phyloP scores from a whole-genome alignment of 2,113 vertebrate species.

The Pongo abelii region DNA sequence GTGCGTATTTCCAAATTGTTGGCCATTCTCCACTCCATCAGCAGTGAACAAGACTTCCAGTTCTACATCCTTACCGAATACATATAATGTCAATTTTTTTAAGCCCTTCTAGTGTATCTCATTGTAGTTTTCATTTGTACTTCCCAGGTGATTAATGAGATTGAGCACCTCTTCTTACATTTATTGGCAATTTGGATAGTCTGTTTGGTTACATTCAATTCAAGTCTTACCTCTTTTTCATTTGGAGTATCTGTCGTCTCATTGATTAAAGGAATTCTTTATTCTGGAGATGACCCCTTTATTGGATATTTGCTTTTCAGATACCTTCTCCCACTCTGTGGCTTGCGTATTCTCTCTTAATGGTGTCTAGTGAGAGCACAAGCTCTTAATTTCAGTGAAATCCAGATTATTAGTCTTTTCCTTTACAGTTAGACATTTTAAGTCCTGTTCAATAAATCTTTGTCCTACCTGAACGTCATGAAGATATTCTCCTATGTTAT shows the following conservation, averaged over 20 bases:
- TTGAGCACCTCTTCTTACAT: background rate
- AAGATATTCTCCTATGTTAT: background rate
- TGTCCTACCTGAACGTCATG: background rate
- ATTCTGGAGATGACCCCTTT: background rate
- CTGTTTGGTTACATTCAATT: background rate
- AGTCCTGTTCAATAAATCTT: background rate
- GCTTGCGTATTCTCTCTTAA: background rate
- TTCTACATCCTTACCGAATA: background rate
- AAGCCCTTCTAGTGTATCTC: background rate
- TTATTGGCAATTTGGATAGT: background rate
- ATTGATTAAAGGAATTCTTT: background rate
- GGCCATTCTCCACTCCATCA: too few relatives aligned
- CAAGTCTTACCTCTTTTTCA: background rate
- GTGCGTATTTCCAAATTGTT: background rate
- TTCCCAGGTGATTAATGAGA: background rate
- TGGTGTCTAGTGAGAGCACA: background rate
- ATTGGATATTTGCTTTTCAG: background rate
- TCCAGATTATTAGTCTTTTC: background rate
- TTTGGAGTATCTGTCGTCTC: background rate
- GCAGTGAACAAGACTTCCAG: too few relatives aligned
- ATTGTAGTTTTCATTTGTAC: background rate
- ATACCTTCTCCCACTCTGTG: background rate
- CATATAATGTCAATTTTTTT: background rate
- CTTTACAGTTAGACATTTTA: background rate
- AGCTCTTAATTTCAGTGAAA: background rate